Evolutionary conservation across 1,140 invertebrate species (phyloP).

Genomic region (Philotrypesis tridentata): DNA sequence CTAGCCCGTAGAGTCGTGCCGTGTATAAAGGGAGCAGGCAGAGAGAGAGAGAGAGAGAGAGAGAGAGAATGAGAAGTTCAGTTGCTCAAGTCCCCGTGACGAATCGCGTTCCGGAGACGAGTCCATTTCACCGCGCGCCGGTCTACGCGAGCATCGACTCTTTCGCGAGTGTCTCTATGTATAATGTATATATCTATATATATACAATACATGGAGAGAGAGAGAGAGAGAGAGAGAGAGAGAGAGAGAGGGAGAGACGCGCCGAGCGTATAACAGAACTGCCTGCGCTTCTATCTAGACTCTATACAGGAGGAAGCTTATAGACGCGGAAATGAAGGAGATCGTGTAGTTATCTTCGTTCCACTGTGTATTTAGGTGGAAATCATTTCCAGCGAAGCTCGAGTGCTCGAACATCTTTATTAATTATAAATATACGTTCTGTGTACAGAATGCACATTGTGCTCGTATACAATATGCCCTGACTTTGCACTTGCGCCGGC

Average conservation of each 20-base stretch:
- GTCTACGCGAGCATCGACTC: neutral
- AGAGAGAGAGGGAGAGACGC: too few species aligned
- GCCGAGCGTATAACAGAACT: too few species aligned
- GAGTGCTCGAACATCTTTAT: neutral
- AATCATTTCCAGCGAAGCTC: neutral
- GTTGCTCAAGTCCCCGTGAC: constrained; percentile 6
- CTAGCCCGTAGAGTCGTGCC: neutral
- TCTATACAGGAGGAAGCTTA: neutral
- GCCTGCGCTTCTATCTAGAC: too few species aligned
- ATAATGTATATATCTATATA: too few species aligned
- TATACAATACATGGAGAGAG: too few species aligned
- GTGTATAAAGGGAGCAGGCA: too few species aligned
- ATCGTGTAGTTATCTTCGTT: neutral
- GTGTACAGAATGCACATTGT: too few species aligned
- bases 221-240: too few species aligned
- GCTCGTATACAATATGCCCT: too few species aligned
- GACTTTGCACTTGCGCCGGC: too few species aligned
- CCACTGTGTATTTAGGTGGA: neutral
- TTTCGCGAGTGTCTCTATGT: neutral
- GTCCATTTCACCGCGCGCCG: neutral
- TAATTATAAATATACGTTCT: neutral
- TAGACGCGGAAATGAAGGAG: neutral
- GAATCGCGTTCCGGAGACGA: constrained; percentile 22
- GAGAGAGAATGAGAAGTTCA: neutral
- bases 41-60: neutral